phyloP scores from a whole-genome alignment of 2,113 vertebrate genomes.

The Nerophis lumbriciformis region DNA sequence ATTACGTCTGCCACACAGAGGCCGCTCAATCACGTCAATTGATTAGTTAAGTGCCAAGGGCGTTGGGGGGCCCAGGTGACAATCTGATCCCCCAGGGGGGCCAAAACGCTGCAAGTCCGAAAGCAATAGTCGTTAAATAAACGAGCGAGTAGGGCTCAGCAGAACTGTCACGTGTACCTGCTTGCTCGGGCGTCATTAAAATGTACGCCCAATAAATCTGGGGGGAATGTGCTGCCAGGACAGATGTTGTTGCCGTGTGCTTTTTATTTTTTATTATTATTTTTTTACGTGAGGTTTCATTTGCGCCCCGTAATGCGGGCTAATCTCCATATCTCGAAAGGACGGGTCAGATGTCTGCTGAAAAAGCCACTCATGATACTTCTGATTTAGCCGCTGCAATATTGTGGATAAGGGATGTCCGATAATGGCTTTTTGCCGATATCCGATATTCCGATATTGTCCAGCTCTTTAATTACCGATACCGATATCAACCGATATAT shows the following conservation, averaged over 20 bases:
- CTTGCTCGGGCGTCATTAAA: conserved; percentile 32
- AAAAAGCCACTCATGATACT: no score
- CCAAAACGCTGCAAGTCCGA: conserved; percentile 1
- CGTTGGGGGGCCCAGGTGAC: conserved; percentile 40
- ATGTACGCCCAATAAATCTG: conserved; percentile 28
- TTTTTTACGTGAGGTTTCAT: no score
- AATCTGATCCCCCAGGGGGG: conserved; percentile 33
- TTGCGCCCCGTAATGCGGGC: no score
- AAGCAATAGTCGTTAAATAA: conserved; percentile 40
- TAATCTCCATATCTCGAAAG: no score
- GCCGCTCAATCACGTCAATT: conserved; percentile 61
- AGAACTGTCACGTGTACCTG: conserved; percentile 15
- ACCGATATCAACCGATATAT: no score
- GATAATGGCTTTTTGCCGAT: no score
- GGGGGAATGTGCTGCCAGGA: conserved; percentile 30
- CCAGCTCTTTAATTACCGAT: no score
- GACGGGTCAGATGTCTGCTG: no score
- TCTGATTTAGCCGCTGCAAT: no score
- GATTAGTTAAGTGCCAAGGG: conserved; percentile 62
- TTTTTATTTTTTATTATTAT: no score
- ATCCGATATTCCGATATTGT: no score
- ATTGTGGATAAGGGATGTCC: no score
- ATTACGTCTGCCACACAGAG: conserved; percentile 52
- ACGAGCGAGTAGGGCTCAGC: conserved; percentile 30
- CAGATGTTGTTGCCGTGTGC: conserved; percentile 24